Base-by-base conservation (phyloP, 2,113 vertebrate species). In the Catagonus wagneri region DNA sequence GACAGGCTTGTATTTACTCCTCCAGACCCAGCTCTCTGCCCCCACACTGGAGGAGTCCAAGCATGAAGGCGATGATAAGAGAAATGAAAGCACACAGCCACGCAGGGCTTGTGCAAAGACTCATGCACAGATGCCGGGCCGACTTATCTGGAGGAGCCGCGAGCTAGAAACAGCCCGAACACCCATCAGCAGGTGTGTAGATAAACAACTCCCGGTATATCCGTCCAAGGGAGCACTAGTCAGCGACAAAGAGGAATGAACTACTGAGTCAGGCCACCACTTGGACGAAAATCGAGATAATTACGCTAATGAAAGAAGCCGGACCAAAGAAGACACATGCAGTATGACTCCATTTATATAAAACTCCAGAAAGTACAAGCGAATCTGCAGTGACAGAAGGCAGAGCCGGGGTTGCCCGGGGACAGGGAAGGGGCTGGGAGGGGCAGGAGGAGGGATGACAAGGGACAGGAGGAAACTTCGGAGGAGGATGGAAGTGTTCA, bases 311-410 rank as follows among this genome's bases (percentile, higher is more conserved):
- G 83, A 65, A 72, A 93, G 89, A 92, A 76, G 63, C 6, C 76
- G 95, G 72, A 52, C 44, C 58, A 32, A 69, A 52, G 66, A 83
- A 58, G 23, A 78, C 15, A 52, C n/a, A 4, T 22, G n/a, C 13
- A 69, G 13, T 39, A 3, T 56, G 65, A 71, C 32, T 92, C 50
- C 29, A 56, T 83, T 94, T n/a, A 83, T 65, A 60, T 27, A 69
- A 93, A 94, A 34, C 68, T 93, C 83, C 36, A 69, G 58, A 89
- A 96, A 93, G 65, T 34, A 58, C 25, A 44, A 79, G 76, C 29
- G 36, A 63, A 95, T 83, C 84, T 50, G 44, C n/a, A 89, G 52
- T 36, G 81, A 94, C 3, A 66, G 89, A 86, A 90, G 74, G 25
- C 36, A 94, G 44, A 90, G 13, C 10, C 4, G 5, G 14, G 44